Base-by-base conservation (phyloP, 1,140 invertebrate species). In the Nephotettix cincticeps region DNA sequence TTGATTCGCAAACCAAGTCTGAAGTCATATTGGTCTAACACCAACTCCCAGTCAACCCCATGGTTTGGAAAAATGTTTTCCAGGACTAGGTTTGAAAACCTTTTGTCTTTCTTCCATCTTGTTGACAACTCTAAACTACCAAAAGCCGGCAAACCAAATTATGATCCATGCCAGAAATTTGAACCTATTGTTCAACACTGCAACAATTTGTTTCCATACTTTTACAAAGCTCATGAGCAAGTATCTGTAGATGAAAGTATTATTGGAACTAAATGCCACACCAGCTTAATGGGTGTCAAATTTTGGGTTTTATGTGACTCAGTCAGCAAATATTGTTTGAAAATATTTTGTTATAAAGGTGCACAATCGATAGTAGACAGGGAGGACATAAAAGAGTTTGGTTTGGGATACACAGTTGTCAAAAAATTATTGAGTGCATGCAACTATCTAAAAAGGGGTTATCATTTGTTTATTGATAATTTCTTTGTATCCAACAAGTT, bases 81-180 rank as follows among this genome's bases (percentile, higher is more conserved):
- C 14, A 19, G 36, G 32, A 23, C 27, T 27, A 25, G 66, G 23
- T 68, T 68, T 43, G 36, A 68, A 45, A n/a, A 21, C 6, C 17
- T 47, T 11, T 28, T 68, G 4, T 45, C 19, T 1, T 68, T 43
- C 47, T 68, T 75, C 69, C 72, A 76, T 58, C 4, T 45, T 17
- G 70, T 75, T 13, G 61, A 75, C 40, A 72, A 72, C 19, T 23
- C 21, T 14, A 75, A 51, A 54, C 63, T 76, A 68, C 9, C 63
- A 67, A 29, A 72, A 73, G 68, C 63, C 28, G 68, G 71, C 70
- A 30, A 75, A 54, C 71, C 72, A 54, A 54, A 73, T 19, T 77
- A 78, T 56, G 70, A 77, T 65, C 72, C 76, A 61, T 77, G 74
- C 74, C 68, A 45, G 43, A 77, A 72, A 73, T 78, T 78, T 75